Evolutionary conservation across 1,140 invertebrate genomes (phyloP), one percentile per base, ranked within the genome.

Genomic region (Macrostomum lignano): DNA sequence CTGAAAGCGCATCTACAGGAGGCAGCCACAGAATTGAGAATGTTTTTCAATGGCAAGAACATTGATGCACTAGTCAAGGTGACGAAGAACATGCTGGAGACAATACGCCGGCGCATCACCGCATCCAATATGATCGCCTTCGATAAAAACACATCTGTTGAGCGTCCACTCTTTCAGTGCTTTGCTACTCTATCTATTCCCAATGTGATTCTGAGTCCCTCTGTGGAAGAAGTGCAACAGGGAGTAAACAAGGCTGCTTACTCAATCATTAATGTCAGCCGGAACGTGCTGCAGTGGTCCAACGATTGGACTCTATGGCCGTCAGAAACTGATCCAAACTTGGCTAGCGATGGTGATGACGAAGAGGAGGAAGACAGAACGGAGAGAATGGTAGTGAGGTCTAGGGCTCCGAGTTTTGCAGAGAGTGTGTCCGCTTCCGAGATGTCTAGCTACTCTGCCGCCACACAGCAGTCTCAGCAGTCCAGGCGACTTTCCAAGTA

Each of bases 221-320:
- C 67, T 41, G 53, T 88, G 35, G 78, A 84, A 38, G 77, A 86
- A 37, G 70, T 91, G 19, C 81, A 91, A 58, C 76, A 84, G 40
- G 67, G 71, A 11, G 59, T 88, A n/a, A 67, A 71, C 17, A 64
- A 68, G 21, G 71, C 71, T 14, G 76, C 76, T 6, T 74, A 72
- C 58, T 68, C 68, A 33, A 76, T 91, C 32, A 68, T 76, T 2
- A 69, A 70, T 17, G 72, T 82, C 17, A 67, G 74, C 2, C 84
- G 76, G 59, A 77, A 78, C 13, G 74, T 88, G 25, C 69, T 70
- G 2, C 77, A 81, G 48, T 88, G 81, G 82, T 70, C 68, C 28
- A 72, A 69, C 21, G 46, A 46, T 22, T 32, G 53, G 15, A 21
- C n/a, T n/a, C n/a, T n/a, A n/a, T n/a, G n/a, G n/a, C n/a, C n/a